Evolutionary conservation across 2,888 invertebrate genomes (phyloP).

Genomic region (Leucoptera coffeella): DNA sequence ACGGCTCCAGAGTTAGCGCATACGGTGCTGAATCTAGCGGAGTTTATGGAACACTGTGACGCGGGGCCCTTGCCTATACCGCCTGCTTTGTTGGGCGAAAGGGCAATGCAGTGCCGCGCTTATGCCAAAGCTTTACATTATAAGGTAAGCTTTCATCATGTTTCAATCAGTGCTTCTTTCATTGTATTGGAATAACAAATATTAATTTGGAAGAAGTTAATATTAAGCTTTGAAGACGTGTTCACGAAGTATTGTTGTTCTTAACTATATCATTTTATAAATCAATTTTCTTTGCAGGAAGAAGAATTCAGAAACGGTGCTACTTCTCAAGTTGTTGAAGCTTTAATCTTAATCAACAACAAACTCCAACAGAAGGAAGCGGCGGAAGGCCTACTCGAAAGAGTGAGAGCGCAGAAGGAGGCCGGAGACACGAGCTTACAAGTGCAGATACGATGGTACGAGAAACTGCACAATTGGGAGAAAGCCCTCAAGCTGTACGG

Average conservation of each 20-base stretch:
- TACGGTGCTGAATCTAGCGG: slow-evolving; percentile 92
- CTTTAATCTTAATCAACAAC: slow-evolving; percentile 94
- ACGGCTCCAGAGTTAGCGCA: slow-evolving; percentile 95
- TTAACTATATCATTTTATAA: too few species aligned
- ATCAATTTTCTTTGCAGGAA: slow-evolving; percentile 53
- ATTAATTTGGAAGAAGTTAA: too few species aligned
- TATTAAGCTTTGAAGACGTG: too few species aligned
- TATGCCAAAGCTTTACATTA: slow-evolving; percentile 61
- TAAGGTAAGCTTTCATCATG: slow-evolving; percentile 25
- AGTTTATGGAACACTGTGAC: slow-evolving; percentile 99
- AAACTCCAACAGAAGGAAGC: slow-evolving; percentile 98
- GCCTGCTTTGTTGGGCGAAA: slow-evolving; percentile 78
- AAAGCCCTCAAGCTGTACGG: slow-evolving; percentile 86
- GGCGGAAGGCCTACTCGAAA: slow-evolving; percentile 86
- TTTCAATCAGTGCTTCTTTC: too few species aligned
- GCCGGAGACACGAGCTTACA: slow-evolving; percentile 54
- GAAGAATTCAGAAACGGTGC: slow-evolving; percentile 85
- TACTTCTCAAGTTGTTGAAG: slow-evolving; percentile 84
- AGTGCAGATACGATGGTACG: slow-evolving; percentile 93
- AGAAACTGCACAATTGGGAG: slow-evolving; percentile 98
- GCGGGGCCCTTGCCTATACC: slow-evolving; percentile 90
- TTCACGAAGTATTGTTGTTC: too few species aligned
- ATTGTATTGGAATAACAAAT: too few species aligned
- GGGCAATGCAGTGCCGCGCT: slow-evolving; percentile 90
- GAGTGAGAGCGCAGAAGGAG: slow-evolving; percentile 77